phyloP scores from a whole-genome alignment of 1,140 invertebrate species.

The Hyles euphorbiae region DNA sequence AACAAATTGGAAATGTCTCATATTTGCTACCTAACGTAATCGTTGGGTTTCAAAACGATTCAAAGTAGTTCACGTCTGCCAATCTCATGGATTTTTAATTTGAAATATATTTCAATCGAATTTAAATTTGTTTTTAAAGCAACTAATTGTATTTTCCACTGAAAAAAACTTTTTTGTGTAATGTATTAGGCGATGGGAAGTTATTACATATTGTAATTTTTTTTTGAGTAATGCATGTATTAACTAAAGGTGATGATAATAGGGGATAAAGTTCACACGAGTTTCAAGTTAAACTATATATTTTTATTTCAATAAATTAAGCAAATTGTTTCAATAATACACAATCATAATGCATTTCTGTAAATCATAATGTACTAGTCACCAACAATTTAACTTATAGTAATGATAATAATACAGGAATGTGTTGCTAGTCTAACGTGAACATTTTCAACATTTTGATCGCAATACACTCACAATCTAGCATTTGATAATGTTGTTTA shows the following conservation, averaged over 20 bases:
- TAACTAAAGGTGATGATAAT: neutral
- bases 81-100: too few relatives aligned
- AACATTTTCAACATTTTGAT: neutral
- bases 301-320: slow-evolving; percentile 59
- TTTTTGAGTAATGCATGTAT: neutral
- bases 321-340: slow-evolving; percentile 38
- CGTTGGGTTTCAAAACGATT: too few relatives aligned
- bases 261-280: too few relatives aligned
- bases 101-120: too few relatives aligned
- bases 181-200: neutral
- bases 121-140: too few relatives aligned
- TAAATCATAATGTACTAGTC: slow-evolving; percentile 21
- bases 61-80: too few relatives aligned
- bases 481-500: too few relatives aligned
- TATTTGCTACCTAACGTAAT: too few relatives aligned
- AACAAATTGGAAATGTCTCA: too few relatives aligned
- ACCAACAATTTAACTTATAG: slow-evolving; percentile 15
- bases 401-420: slow-evolving; percentile 27
- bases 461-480: neutral
- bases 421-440: slow-evolving; percentile 28
- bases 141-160: too few relatives aligned
- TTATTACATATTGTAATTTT: neutral
- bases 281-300: slow-evolving; percentile 5
- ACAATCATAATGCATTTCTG: slow-evolving; percentile 20
- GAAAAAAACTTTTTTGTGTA: too few relatives aligned